Base-by-base conservation (phyloP, 2,888 invertebrate genomes). In the Arge pagana region DNA sequence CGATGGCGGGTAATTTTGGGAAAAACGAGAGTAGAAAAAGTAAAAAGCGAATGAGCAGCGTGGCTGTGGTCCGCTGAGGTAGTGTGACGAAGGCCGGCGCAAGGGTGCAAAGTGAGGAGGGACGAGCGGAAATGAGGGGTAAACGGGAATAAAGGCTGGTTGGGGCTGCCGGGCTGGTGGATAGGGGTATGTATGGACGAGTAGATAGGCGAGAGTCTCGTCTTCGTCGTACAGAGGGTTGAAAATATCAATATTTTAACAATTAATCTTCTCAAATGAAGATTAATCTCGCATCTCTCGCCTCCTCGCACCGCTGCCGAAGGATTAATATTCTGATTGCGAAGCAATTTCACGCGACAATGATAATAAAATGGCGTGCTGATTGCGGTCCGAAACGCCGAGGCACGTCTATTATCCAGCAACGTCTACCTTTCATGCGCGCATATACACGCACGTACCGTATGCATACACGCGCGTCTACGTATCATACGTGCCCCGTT, bases 181-280 rank as follows among this genome's bases (percentile, higher is more conserved):
- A n/a, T n/a, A n/a, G n/a, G n/a, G n/a, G n/a, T n/a, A n/a, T n/a
- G n/a, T n/a, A n/a, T n/a, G n/a, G n/a, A n/a, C n/a, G n/a, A n/a
- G n/a, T n/a, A n/a, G n/a, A n/a, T 24, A 40, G 26, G 24, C 24
- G 13, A 30, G 28, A 35, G 45, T 26, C 13, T 35, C 11, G 16
- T 15, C 13, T 2, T 39, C 6, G 10, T 31, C 5, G 28, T 10
- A 21, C n/a, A 33, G 33, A 35, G 39, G 23, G 13, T 35, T 45
- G 19, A 35, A 45, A 45, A 45, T 45, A 45, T 45, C 45, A 45
- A 45, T 45, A 45, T 45, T 45, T 45, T 31, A 21, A 45, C 45
- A 45, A 45, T 45, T 45, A 45, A 45, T 45, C 45, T 45, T 35
- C 33, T 45, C 45, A 45, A 45, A 45, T 45, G 45, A 45, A 45